phyloP scores from a whole-genome alignment of 2,888 invertebrate species.

The Eristalis intricaria region DNA sequence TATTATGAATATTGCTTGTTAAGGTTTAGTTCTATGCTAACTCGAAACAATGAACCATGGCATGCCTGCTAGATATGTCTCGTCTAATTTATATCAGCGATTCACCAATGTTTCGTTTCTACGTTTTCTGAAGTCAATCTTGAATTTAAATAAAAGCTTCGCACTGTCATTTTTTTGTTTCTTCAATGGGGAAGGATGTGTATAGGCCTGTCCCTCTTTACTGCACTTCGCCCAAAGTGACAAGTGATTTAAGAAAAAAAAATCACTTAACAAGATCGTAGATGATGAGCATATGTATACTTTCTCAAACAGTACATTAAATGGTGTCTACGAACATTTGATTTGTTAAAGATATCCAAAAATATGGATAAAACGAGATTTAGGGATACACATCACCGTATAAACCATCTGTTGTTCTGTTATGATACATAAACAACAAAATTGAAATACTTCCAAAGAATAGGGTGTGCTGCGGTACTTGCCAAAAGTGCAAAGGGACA shows the following conservation, averaged over 20 bases:
- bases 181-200: too few species aligned
- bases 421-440: conserved; percentile 74
- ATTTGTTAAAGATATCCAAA: conserved; percentile 1
- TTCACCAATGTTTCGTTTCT: too few species aligned
- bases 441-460: conserved; percentile 61
- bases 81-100: too few species aligned
- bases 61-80: too few species aligned
- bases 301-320: neutral
- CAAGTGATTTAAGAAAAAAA: neutral
- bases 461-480: conserved; percentile 12
- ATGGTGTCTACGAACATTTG: neutral
- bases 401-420: conserved; percentile 76
- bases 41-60: too few species aligned
- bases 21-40: too few species aligned
- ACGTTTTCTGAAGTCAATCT: too few species aligned
- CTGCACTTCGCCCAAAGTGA: too few species aligned
- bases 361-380: conserved; percentile 18
- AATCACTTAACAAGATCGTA: neutral
- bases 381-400: conserved; percentile 73
- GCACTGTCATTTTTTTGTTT: too few species aligned
- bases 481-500: neutral
- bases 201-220: too few species aligned
- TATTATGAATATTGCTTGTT: too few species aligned
- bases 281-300: neutral
- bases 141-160: too few species aligned